Conservation (phyloP, 2,797 vertebrate species). For the Odontamblyopus lacepedii region DNA sequence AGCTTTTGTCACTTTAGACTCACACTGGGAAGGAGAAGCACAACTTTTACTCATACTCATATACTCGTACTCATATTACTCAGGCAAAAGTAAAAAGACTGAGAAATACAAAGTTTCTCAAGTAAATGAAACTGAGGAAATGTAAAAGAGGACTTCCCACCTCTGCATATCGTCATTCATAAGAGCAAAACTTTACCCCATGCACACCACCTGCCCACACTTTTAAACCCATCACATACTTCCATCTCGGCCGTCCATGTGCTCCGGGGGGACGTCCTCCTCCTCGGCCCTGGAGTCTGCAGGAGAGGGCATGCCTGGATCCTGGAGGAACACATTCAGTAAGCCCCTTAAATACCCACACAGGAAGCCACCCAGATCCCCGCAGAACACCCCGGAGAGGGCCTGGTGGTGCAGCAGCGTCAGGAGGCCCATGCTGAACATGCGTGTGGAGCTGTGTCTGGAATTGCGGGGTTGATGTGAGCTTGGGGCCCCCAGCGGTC, state of each 20-base stretch:
- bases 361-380: neutral
- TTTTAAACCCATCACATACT: slow-evolving; percentile 75
- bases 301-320: slow-evolving; percentile 98
- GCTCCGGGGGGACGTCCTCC: slow-evolving; percentile 86
- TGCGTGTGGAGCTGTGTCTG: neutral
- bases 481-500: neutral
- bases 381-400: neutral
- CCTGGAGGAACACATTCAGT: slow-evolving; percentile 73
- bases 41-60: too few relatives aligned
- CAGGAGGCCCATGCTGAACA: too few relatives aligned
- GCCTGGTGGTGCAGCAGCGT: neutral
- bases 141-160: too few relatives aligned
- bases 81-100: too few relatives aligned
- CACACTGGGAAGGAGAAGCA: too few relatives aligned
- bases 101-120: too few relatives aligned
- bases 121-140: too few relatives aligned
- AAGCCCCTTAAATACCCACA: slow-evolving; percentile 17
- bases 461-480: neutral
- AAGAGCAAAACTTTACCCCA: neutral
- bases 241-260: slow-evolving; percentile 85
- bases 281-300: slow-evolving; percentile 87
- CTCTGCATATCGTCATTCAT: neutral
- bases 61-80: too few relatives aligned
- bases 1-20: too few relatives aligned
- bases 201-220: neutral